A percentile compares a stretch with the other conserved stretches of the same genome.
phyloP scores from a whole-genome alignment of 2,888 invertebrate species.

The Hofmannophila pseudospretella region DNA sequence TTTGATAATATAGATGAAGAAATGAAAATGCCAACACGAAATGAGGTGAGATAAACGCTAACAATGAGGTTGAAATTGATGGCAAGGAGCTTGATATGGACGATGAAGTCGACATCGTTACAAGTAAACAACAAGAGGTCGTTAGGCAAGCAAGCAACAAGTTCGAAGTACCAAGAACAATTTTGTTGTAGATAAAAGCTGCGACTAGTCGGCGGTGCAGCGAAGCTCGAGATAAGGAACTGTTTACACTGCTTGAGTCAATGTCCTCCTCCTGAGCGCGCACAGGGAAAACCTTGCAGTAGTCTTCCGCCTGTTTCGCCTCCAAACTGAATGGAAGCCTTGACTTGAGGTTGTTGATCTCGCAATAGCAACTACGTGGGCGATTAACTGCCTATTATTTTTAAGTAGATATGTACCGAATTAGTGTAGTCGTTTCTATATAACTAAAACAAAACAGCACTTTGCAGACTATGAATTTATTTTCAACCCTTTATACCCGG shows the following conservation, averaged over 20 bases:
- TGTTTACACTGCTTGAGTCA: slow-evolving; percentile 77
- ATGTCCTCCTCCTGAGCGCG: slow-evolving; percentile 67
- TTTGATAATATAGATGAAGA: too few species aligned
- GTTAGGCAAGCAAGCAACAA: slow-evolving; percentile 3
- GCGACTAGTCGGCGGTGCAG: slow-evolving; percentile 46
- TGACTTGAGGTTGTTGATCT: slow-evolving; percentile 38
- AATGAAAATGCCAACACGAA: too few species aligned
- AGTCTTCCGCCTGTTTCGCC: slow-evolving; percentile 47
- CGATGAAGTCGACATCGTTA: too few species aligned
- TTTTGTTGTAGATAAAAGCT: slow-evolving; percentile 62
- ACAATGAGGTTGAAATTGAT: too few species aligned
- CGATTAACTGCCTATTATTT: slow-evolving; percentile 20
- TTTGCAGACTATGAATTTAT: too few species aligned
- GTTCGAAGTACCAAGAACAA: slow-evolving; percentile 14
- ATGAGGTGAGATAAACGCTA: too few species aligned
- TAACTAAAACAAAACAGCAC: too few species aligned
- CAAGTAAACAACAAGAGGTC: too few species aligned
- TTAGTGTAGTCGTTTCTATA: neutral
- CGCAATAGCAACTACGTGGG: slow-evolving; percentile 13
- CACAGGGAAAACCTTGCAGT: slow-evolving; percentile 73
- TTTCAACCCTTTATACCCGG: too few species aligned
- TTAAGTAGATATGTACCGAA: slow-evolving; percentile 14
- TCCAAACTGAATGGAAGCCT: slow-evolving; percentile 45
- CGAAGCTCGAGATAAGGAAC: slow-evolving; percentile 73
- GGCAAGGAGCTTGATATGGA: too few species aligned